Evolutionary conservation across 2,888 invertebrate species (phyloP), one percentile per base, ranked within the genome.

Genomic region (Laothoe populi): DNA sequence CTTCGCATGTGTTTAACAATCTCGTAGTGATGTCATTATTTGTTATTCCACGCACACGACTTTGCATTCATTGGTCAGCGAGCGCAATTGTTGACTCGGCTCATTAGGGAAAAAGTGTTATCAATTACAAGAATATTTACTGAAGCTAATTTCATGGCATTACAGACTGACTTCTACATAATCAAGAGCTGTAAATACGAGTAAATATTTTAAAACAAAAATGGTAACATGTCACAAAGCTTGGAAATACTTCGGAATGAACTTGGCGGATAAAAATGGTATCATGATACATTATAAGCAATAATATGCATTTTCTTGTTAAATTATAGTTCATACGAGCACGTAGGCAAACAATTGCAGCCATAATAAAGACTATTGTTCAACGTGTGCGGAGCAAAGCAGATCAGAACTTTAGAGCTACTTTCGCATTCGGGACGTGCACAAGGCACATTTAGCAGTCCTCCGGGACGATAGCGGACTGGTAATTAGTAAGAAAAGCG

Each of bases 401-500:
- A 82, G 82, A 84, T 86, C 82, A 83, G 76, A 82, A 84, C 84
- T 81, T 66, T 70, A 81, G 81, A 74, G 78, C 84, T 79, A 79
- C 84, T 90, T 84, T 82, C 80, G 90, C 83, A 91, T 90, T 90
- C 91, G 82, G 87, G 83, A 87, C 89, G 84, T 89, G 90, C 81
- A 83, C 90, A 82, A 82, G 80, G 86, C 86, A 87, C 88, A 90
- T 89, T 92, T 87, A 90, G 85, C 85, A 87, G 88, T 87, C 89
- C 88, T 89, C 73, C 81, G 85, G 90, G 90, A 88, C 89, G 88
- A 81, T 82, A 82, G 81, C 81, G 83, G 88, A 88, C 88, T 91
- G 86, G 90, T 92, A 92, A 92, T 92, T 92, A 92, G 92, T 86
- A 82, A 81, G 86, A 86, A 87, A 89, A 84, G 87, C 90, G 90